Evolutionary conservation across 2,797 vertebrate genomes (phyloP).

Genomic region (Antrozous pallidus): DNA sequence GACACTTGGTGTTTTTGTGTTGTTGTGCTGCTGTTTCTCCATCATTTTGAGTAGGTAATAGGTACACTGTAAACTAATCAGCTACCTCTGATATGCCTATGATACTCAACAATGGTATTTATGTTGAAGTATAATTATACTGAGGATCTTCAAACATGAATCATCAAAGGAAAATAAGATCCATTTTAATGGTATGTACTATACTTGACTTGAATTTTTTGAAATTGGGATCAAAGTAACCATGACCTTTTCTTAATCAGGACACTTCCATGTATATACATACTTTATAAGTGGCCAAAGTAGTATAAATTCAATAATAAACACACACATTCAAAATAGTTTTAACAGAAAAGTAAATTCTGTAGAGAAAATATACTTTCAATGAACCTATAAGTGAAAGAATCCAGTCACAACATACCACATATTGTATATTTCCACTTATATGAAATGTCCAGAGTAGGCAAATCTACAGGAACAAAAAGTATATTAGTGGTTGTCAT

Average conservation of each 20-base stretch:
- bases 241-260: not conserved
- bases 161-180: not conserved
- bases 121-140: not conserved
- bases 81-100: not conserved
- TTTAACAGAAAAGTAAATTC: not conserved
- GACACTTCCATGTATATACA: not conserved
- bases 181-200: not conserved
- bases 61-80: not conserved
- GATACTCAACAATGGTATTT: not conserved
- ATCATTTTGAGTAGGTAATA: not conserved
- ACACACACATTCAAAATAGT: not conserved
- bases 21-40: not conserved
- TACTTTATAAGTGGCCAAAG: not conserved
- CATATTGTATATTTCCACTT: not conserved
- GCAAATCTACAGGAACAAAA: not conserved
- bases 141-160: not conserved
- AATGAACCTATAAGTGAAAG: not conserved
- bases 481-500: not conserved
- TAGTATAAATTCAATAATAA: not conserved
- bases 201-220: not conserved
- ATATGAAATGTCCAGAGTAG: not conserved
- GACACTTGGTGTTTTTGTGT: not conserved
- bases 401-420: not conserved
- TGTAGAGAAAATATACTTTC: slow-evolving; percentile 8
- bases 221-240: not conserved